A percentile compares a stretch with the other conserved stretches of the same genome.
These are phyloP conservation scores for Cheilosia scutellata DNA, from an alignment of 2,888 invertebrate genomes.

Conservation along the genomic window DNA sequence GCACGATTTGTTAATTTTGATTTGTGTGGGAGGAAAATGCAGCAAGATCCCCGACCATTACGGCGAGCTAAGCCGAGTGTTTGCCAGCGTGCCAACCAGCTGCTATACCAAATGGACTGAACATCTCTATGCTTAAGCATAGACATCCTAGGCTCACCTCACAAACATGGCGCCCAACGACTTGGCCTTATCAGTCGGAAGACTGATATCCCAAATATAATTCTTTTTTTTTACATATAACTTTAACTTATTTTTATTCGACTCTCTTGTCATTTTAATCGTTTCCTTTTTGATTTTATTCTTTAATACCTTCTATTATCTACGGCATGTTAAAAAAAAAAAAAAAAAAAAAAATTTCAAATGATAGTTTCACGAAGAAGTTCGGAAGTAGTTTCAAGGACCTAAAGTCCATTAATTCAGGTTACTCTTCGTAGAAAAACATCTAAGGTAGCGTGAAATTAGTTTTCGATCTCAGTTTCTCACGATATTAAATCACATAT, in stretches of 20 bases:
- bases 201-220: slow-evolving; percentile 1
- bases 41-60: background rate
- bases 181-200: background rate
- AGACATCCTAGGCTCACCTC: background rate
- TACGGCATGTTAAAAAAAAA: background rate
- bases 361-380: slow-evolving; percentile 1
- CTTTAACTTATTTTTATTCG: background rate
- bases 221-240: background rate
- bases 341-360: no score
- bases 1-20: background rate
- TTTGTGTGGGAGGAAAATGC: background rate
- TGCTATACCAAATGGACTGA: background rate
- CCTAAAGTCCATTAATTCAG: background rate
- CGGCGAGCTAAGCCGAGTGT: background rate
- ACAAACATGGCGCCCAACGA: slow-evolving; percentile 5
- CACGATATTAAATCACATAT: background rate
- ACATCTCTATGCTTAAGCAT: background rate
- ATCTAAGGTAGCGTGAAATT: background rate
- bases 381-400: background rate
- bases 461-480: background rate
- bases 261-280: background rate
- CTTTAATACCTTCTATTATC: background rate
- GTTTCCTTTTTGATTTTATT: background rate
- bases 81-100: background rate
- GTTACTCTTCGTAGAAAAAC: slow-evolving; percentile 1